Base-by-base conservation (phyloP, 2,888 invertebrate species). In the Nesidiocoris tenuis region DNA sequence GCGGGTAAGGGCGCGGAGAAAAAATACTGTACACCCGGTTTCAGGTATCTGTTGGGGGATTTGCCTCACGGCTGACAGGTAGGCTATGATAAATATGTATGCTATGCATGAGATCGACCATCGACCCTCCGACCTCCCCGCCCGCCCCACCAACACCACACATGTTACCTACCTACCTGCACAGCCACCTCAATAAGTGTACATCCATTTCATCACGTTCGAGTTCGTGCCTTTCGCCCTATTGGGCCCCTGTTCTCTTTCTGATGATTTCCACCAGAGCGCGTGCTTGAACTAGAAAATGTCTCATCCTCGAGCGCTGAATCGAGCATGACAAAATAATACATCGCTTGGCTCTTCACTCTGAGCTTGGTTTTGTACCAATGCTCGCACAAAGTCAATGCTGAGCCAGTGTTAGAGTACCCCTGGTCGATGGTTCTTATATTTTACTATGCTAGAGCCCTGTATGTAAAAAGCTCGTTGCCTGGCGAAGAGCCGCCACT, bases 51-150 rank as follows among this genome's bases (percentile, higher is more conserved):
- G n/a, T 2, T 66, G 39, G 54, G 39, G 39, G 54, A 54, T 54
- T 66, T 63, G 19, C 67, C 56, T 22, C 21, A n/a, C 55, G 21
- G 56, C 67, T 67, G 67, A 19, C 67, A 67, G 67, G 56, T 67
- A 67, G 67, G 55, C 56, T 67, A 67, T 67, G 56, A 67, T 67
- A 56, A 67, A 67, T 67, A 67, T 67, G 67, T 67, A 67, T 67
- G 67, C 18, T 67, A 67, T 67, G 67, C 55, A 67, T 67, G 67
- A 67, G 67, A 67, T 56, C 56, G 67, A 67, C 56, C 39, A 39
- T 12, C 39, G 39, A 12, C 39, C 12, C 39, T 39, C 39, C 39
- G 39, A 39, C 39, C 39, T 39, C 12, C 39, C 3, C 39, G 5
- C 12, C 12, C 12, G 5, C 39, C 39, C 3, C 39, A 39, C n/a